Evolutionary conservation across 2,797 vertebrate species (phyloP), one percentile per base, ranked within the genome.

Genomic region (Chiropotes sagulatus): DNA sequence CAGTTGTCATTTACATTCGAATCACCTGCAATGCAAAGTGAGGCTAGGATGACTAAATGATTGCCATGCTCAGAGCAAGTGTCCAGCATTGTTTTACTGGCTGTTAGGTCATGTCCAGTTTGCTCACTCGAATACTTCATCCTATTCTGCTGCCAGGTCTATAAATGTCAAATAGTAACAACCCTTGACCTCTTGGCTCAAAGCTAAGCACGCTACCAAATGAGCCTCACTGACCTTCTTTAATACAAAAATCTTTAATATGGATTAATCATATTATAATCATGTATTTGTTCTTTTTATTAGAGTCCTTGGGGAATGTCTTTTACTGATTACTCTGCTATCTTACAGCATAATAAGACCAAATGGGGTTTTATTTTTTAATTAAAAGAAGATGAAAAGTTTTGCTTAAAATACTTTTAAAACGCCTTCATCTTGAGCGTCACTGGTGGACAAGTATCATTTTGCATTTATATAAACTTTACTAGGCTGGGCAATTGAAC

Each of bases 201-300:
- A 48, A 87, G 76, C 67, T 94, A 90, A 96, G 75, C 54, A 41
- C 41, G 48, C 93, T 89, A 90, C 58, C 90, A 92, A 92, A 92
- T 26, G 57, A 97, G 84, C 46, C 52, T 87, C 33, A 4, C 44
- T 95, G 79, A 84, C 83, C 90, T 97, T 95, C 50, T 92, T 97
- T 95, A 96, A 93, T 96, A 97, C 92, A 72, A 96, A 57, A 76
- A 93, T 93, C 48, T 96, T 97, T 95, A 95, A 80, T 93, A 76
- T 93, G 86, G 52, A 93, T 88, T 96, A 97, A 97, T 98, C 64
- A 93, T 95, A 79, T 92, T 92, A 94, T 78, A 94, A 97, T 96
- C 92, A 90, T 93, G 64, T 96, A 94, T 97, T 96, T 97, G 44
- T 93, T 85, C 52, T 90, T 93, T 96, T 98, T 96, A 98, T 98